phyloP scores from a whole-genome alignment of 2,888 invertebrate genomes.

The Aethes cnicana region DNA sequence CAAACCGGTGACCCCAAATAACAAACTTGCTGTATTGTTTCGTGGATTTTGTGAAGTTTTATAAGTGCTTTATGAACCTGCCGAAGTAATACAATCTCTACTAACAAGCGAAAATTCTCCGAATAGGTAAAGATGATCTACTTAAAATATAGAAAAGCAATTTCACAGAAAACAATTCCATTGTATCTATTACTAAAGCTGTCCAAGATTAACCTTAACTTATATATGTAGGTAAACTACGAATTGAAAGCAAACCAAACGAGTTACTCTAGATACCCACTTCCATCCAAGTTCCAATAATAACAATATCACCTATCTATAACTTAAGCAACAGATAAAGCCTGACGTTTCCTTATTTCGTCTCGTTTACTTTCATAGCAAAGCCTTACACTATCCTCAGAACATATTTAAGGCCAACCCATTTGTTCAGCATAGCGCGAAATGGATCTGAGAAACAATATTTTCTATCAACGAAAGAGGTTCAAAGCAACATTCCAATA shows the following conservation, averaged over 20 bases:
- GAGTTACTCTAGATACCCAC: too few relatives aligned
- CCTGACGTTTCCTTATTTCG: constrained; percentile 8
- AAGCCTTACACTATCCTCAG: constrained; percentile 27
- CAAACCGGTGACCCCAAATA: constrained; percentile 28
- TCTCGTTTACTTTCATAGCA: constrained; percentile 24
- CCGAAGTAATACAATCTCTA: too few relatives aligned
- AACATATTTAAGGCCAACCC: constrained; percentile 30
- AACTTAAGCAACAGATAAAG: background rate
- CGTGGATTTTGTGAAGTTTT: constrained; percentile 21
- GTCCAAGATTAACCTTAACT: too few relatives aligned
- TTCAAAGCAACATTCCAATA: constrained; percentile 48
- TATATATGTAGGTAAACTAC: too few relatives aligned
- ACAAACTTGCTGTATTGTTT: constrained; percentile 29
- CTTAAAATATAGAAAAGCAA: too few relatives aligned
- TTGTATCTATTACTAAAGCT: too few relatives aligned
- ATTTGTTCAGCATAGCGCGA: constrained; percentile 40
- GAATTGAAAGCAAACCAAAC: too few relatives aligned
- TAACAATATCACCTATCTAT: too few relatives aligned
- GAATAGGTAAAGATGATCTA: too few relatives aligned
- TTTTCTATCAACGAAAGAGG: constrained; percentile 44
- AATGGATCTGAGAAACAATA: constrained; percentile 41
- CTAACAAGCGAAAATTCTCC: too few relatives aligned
- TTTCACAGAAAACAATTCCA: too few relatives aligned
- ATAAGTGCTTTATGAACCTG: constrained; percentile 22
- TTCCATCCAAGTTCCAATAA: too few relatives aligned